phyloP scores from a whole-genome alignment of 2,797 vertebrate genomes.

The Monodelphis domestica region DNA sequence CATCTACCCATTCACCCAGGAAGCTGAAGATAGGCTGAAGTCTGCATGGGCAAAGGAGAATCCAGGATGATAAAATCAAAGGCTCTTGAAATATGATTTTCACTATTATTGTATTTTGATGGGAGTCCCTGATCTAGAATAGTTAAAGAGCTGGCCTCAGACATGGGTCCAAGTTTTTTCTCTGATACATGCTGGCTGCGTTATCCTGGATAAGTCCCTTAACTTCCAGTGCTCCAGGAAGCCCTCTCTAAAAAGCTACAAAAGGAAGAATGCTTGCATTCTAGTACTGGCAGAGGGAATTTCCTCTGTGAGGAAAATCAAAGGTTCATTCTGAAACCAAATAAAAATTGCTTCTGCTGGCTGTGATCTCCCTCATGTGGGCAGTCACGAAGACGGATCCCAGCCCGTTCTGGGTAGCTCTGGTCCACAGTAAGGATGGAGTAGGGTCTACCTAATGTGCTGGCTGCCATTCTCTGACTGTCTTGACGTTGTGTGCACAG shows the following conservation, averaged over 20 bases:
- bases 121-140: not conserved
- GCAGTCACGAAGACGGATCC: not conserved
- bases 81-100: not conserved
- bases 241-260: not conserved
- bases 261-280: not conserved
- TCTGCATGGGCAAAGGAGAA: not conserved
- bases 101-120: not conserved
- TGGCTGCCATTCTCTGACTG: not conserved
- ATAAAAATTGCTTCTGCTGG: not conserved
- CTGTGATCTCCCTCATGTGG: not conserved
- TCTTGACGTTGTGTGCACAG: not conserved
- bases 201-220: not conserved
- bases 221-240: not conserved
- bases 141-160: not conserved
- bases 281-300: not conserved
- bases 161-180: not conserved
- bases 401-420: not conserved
- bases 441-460: not conserved
- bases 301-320: not conserved
- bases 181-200: not conserved
- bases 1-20: no score
- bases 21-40: not conserved
- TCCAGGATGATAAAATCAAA: not conserved
- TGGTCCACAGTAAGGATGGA: not conserved
- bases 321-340: not conserved